These are phyloP conservation scores for Tribolium castaneum DNA, from an alignment of 1,140 invertebrate genomes.

Conservation along the genomic window DNA sequence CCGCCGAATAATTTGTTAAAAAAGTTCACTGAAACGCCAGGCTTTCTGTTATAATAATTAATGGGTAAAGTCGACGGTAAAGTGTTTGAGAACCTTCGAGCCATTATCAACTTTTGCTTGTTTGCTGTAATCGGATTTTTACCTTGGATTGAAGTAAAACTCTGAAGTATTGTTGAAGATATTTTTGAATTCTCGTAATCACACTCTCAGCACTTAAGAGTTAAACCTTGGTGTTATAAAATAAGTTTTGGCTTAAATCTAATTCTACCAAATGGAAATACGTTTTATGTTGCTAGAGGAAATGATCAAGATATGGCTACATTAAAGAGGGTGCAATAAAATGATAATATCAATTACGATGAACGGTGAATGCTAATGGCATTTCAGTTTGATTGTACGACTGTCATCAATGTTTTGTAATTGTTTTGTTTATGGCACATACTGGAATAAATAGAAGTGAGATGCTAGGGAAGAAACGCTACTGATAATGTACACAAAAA, in stretches of 20 bases:
- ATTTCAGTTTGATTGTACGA: neutral
- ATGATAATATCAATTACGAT: neutral
- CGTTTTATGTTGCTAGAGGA: neutral
- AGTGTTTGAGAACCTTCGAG: neutral
- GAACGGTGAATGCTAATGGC: neutral
- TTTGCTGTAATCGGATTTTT: constrained; percentile 8
- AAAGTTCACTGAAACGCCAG: neutral
- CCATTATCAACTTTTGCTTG: neutral
- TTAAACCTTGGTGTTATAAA: neutral
- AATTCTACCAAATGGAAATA: neutral
- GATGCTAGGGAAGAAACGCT: too few species aligned
- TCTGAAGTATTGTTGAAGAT: neutral
- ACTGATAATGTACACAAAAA: too few species aligned
- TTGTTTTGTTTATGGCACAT: neutral
- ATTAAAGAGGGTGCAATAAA: neutral
- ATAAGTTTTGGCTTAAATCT: neutral
- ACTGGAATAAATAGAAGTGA: neutral
- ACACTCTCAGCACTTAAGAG: neutral
- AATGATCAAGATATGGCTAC: neutral
- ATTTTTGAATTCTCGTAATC: neutral
- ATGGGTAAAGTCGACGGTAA: neutral
- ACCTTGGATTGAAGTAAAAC: neutral
- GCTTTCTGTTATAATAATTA: neutral
- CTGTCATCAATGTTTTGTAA: neutral
- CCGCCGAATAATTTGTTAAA: neutral